Evolutionary conservation across 2,888 invertebrate genomes (phyloP), one percentile per base, ranked within the genome.

Genomic region (Eupithecia centaureata): DNA sequence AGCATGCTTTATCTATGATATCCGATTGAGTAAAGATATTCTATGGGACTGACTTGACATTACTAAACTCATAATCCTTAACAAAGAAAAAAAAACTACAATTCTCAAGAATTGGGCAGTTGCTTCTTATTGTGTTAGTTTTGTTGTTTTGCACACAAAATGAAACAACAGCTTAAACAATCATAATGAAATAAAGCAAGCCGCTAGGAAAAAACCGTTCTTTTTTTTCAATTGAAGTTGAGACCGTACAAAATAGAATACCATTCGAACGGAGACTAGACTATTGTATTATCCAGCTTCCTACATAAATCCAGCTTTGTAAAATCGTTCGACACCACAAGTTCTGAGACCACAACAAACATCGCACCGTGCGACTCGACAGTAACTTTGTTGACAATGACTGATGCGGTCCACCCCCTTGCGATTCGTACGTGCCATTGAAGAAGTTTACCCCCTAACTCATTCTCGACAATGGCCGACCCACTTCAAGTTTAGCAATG

Each of bases 351-450:
- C 86, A 86, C 88, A 87, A 86, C 86, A 89, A 89, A 90, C 86
- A 90, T 86, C 82, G 80, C 82, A 77, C 47, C 47, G 80, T 52
- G 65, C 60, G 60, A 56, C 54, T 63, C 63, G 62, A 51, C 47
- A 87, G 86, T 88, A 89, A 90, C 83, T 89, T 90, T 86, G 88
- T 88, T 90, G 91, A 91, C 91, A 90, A 89, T 88, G 89, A 90
- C 86, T 87, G 89, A 91, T 90, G 88, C 83, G 77, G 76, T 78
- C 70, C 66, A 56, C 13, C 59, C 63, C 58, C 51, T 74, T 77
- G 78, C 79, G 82, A 85, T 86, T 84, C 82, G 79, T 82, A 82
- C 83, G 82, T 83, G 81, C 80, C 76, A 76, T 82, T 84, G 82
- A 81, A 86, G 78, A 83, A 85, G 81, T 85, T 84, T 77, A 77